Percentiles rank a stretch among this genome's conserved stretches.
Conservation (phyloP, 2,888 invertebrate genomes). For the Invenusta paracnida region DNA sequence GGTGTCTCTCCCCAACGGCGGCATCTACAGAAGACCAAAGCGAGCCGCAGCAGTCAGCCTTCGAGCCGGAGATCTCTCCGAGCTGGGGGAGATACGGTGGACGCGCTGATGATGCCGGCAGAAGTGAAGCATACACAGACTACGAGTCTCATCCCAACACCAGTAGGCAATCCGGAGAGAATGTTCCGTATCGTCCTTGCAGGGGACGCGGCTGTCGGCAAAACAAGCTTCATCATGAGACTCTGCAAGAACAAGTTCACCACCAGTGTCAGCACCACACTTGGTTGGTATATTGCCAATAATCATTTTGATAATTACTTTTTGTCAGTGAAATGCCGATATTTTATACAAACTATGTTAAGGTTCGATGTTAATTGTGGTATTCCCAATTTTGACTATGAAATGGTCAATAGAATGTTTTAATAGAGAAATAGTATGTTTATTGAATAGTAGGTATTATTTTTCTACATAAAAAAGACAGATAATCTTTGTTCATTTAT, state of each 20-base stretch:
- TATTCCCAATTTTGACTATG: too few relatives aligned
- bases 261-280: slow-evolving; percentile 64
- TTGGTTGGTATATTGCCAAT: slow-evolving; percentile 64
- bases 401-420: too few relatives aligned
- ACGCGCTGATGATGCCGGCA: not conserved
- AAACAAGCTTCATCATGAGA: slow-evolving; percentile 66
- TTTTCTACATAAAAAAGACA: too few relatives aligned
- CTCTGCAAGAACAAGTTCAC: slow-evolving; percentile 65
- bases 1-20: not conserved
- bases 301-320: too few relatives aligned
- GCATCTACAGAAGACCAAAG: not conserved
- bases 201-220: slow-evolving; percentile 67
- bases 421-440: too few relatives aligned
- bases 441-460: too few relatives aligned
- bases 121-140: not conserved
- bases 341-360: too few relatives aligned
- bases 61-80: not conserved
- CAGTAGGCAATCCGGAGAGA: slow-evolving; percentile 62
- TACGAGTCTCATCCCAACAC: not conserved
- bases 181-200: slow-evolving; percentile 67
- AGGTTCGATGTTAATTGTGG: too few relatives aligned
- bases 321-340: too few relatives aligned
- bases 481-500: too few relatives aligned
- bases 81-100: not conserved
- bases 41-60: not conserved